Evolutionary conservation across 2,113 vertebrate species (phyloP), one percentile per base, ranked within the genome.

Genomic region (Charina bottae): DNA sequence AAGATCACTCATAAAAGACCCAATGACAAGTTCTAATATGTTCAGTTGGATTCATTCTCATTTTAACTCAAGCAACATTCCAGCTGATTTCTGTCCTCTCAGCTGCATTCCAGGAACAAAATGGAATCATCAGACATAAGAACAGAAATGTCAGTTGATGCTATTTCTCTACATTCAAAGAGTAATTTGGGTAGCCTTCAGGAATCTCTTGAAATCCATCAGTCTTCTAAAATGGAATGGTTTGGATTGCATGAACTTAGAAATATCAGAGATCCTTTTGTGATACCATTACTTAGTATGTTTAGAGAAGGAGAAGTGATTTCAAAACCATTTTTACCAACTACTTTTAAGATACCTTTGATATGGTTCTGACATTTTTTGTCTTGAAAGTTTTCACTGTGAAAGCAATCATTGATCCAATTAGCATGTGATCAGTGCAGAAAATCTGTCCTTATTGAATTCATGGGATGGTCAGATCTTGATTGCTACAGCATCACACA

Each of bases 201-300:
- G 1, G 0, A 53, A 85, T 85, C 46, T 53, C 42, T 85, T 26
- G 49, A 85, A 85, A 85, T 53, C 0, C 24, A 53, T 85, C 24
- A 54, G 12, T 53, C 49, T 54, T 53, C 23, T 28, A 28, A 53
- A 28, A 54, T 49, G 2, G 13, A 33, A 6, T 28, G 28, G 24
- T 49, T 85, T 85, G 3, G 12, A 1, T 68, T 68, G 28, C 15
- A 78, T 2, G 3, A 78, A 78, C 33, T 78, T 78, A 90, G 90
- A 93, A 92, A 96, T 95, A 95, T 94, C 95, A 46, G 94, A 94
- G 92, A 95, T 93, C 90, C 72, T 94, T 91, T 92, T 86, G 90
- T 92, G 94, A 93, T 49, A 17, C 92, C 94, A 54, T 93, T 93
- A 90, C 94, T 17, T 78, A 78, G 7, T 42, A 78, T 78, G 37